Evolutionary conservation across 2,797 vertebrate species (phyloP).

Genomic region (Myotis planiceps): DNA sequence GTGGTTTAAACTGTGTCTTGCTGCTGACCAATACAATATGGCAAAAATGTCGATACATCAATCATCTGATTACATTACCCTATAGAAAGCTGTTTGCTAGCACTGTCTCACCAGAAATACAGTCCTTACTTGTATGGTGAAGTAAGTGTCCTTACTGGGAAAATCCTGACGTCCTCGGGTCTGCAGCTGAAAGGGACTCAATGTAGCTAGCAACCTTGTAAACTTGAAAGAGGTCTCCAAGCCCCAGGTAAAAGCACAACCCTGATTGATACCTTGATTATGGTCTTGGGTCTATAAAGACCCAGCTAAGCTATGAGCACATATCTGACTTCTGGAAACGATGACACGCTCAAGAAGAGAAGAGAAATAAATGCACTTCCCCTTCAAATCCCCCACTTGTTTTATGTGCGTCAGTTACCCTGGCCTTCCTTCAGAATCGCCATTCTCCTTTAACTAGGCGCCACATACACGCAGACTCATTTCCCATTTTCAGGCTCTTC

Average conservation of each 20-base stretch:
- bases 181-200: too few species aligned
- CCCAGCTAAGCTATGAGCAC: too few species aligned
- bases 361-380: not conserved
- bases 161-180: not conserved
- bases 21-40: not conserved
- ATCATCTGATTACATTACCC: not conserved
- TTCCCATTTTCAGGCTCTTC: not conserved
- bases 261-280: fast-evolving
- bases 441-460: not conserved
- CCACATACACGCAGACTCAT: fast-evolving
- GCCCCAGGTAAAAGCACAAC: not conserved
- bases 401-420: not conserved
- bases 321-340: not conserved
- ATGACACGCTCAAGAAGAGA: not conserved
- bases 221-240: not conserved
- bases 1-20: not conserved
- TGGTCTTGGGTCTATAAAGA: not conserved
- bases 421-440: not conserved
- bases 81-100: not conserved
- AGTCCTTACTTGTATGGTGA: not conserved
- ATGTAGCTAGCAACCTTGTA: fast-evolving
- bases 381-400: not conserved
- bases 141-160: not conserved
- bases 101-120: not conserved
- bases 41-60: not conserved